Evolutionary conservation across 1,140 invertebrate genomes (phyloP).

Genomic region (Copidosoma floridanum): DNA sequence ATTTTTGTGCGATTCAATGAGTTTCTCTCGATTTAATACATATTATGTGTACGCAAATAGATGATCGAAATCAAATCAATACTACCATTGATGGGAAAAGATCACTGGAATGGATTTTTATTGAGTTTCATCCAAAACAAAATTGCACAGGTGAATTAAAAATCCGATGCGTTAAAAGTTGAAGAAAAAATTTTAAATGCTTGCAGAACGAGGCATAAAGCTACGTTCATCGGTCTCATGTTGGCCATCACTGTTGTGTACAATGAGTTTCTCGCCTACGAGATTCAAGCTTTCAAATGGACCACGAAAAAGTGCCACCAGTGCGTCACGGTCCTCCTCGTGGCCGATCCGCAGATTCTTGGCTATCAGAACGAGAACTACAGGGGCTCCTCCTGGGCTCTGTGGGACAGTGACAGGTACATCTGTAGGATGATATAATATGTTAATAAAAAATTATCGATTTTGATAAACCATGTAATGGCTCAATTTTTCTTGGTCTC

Average conservation of each 20-base stretch:
- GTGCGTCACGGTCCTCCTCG: constrained; percentile 73
- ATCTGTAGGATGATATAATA: neutral
- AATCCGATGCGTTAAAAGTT: too few relatives aligned
- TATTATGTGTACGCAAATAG: too few relatives aligned
- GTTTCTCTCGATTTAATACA: too few relatives aligned
- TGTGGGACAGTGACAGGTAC: constrained; percentile 83
- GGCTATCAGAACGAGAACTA: constrained; percentile 70
- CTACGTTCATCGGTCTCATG: constrained; percentile 36
- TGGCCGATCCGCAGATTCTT: constrained; percentile 91
- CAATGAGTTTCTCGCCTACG: constrained; percentile 61
- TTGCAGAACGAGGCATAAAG: constrained; percentile 45
- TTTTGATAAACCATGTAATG: neutral
- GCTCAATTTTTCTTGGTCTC: neutral
- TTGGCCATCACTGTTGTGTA: constrained; percentile 52
- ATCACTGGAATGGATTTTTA: too few relatives aligned
- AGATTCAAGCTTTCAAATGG: constrained; percentile 61
- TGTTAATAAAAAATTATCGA: neutral
- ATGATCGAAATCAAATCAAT: too few relatives aligned
- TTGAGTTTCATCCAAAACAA: too few relatives aligned
- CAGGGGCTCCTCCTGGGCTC: constrained; percentile 59
- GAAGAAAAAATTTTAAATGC: too few relatives aligned
- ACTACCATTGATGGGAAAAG: too few relatives aligned
- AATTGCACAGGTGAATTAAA: too few relatives aligned
- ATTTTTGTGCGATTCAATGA: too few relatives aligned
- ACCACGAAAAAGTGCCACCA: constrained; percentile 56